These are phyloP conservation scores for Troilus luridus DNA, from an alignment of 2,888 invertebrate species.

Conservation along the genomic window DNA sequence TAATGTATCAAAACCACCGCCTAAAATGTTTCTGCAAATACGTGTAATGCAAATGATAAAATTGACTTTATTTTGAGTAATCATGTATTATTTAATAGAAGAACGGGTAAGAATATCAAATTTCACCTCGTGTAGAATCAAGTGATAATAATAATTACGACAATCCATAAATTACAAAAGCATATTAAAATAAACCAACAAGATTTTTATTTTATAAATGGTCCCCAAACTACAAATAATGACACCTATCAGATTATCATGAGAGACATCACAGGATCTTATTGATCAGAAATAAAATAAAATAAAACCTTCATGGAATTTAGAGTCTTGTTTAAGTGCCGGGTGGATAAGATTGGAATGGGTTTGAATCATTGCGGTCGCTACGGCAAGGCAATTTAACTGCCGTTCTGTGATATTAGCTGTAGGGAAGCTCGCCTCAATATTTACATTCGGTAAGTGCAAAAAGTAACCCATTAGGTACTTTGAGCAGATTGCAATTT, in stretches of 20 bases:
- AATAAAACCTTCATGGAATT: neutral
- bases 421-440: neutral
- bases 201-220: neutral
- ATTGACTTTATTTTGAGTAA: no score
- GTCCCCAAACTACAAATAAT: neutral
- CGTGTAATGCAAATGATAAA: no score
- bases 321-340: neutral
- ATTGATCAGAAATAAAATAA: constrained; percentile 22
- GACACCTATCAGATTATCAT: neutral
- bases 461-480: neutral
- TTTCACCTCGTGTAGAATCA: neutral
- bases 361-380: neutral
- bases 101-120: neutral
- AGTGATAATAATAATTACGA: neutral
- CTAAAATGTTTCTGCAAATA: no score
- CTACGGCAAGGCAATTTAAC: neutral
- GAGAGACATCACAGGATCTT: neutral
- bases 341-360: neutral
- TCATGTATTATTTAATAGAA: no score
- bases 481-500: neutral
- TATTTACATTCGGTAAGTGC: neutral
- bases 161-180: neutral
- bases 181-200: neutral
- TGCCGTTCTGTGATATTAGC: neutral
- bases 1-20: no score